Percentiles rank a stretch among this genome's conserved stretches.
Conservation (phyloP, 2,888 invertebrate genomes). For the Cephus rjabovi region DNA sequence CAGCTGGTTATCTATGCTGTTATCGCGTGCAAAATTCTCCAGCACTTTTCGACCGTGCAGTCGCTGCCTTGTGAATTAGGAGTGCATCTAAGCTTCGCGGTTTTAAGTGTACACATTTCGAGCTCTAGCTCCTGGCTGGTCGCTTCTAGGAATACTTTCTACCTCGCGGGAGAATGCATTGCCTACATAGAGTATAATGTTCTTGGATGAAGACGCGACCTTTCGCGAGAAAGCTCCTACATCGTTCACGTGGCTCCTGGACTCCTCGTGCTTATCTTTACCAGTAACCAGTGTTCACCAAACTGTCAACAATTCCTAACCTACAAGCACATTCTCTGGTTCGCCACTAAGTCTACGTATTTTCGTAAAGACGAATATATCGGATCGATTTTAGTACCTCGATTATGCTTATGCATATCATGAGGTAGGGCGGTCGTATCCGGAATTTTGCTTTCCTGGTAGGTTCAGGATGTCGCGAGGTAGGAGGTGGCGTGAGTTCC, state of each 20-base stretch:
- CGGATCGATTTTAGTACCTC: conserved; percentile 42
- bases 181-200: neutral
- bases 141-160: neutral
- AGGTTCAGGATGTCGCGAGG: conserved; percentile 44
- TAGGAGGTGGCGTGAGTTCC: conserved; percentile 51
- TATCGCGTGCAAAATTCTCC: neutral
- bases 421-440: conserved; percentile 63
- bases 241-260: neutral
- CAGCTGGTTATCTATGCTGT: neutral
- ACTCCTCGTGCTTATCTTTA: neutral
- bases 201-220: neutral
- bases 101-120: conserved; percentile 22
- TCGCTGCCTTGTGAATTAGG: conserved; percentile 41
- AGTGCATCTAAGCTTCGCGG: conserved; percentile 43
- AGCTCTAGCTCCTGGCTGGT: neutral
- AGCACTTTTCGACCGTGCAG: conserved; percentile 3
- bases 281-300: neutral
- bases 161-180: neutral
- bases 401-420: conserved; percentile 63
- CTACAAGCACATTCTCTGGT: neutral
- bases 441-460: conserved; percentile 58
- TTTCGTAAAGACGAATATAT: neutral
- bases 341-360: neutral
- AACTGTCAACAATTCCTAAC: neutral
- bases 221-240: neutral